Evolutionary conservation across 2,113 vertebrate species (phyloP).

Genomic region (Oncorhynchus kisutch): DNA sequence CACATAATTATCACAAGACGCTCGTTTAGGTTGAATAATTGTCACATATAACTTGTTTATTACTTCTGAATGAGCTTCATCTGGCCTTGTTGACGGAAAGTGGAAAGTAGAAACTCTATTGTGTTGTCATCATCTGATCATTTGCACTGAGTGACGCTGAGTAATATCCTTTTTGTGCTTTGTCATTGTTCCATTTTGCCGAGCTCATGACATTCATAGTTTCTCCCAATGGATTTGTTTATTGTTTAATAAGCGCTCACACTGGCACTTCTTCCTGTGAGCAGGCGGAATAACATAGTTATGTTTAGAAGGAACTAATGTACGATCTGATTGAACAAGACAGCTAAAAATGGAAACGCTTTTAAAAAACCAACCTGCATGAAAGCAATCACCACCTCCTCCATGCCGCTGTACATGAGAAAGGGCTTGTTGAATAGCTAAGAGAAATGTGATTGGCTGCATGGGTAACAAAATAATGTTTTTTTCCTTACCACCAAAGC

Average conservation of each 20-base stretch:
- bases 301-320: slow-evolving; percentile 5
- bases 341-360: slow-evolving; percentile 15
- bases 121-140: not conserved
- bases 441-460: not conserved
- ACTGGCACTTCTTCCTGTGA: not conserved
- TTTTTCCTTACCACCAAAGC: not conserved
- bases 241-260: not conserved
- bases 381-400: slow-evolving; percentile 29
- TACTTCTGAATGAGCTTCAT: too few relatives aligned
- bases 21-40: too few relatives aligned
- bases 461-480: not conserved
- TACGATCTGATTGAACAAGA: slow-evolving; percentile 24
- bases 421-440: not conserved
- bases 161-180: not conserved
- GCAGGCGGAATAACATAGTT: not conserved
- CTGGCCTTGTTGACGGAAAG: too few relatives aligned
- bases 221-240: not conserved
- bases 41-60: too few relatives aligned
- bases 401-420: not conserved
- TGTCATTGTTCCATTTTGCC: not conserved
- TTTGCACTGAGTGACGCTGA: not conserved
- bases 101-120: too few relatives aligned
- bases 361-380: slow-evolving; percentile 5
- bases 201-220: too few relatives aligned
- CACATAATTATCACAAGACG: not conserved